phyloP scores from a whole-genome alignment of 2,113 vertebrate species.

The Haemorhous mexicanus region DNA sequence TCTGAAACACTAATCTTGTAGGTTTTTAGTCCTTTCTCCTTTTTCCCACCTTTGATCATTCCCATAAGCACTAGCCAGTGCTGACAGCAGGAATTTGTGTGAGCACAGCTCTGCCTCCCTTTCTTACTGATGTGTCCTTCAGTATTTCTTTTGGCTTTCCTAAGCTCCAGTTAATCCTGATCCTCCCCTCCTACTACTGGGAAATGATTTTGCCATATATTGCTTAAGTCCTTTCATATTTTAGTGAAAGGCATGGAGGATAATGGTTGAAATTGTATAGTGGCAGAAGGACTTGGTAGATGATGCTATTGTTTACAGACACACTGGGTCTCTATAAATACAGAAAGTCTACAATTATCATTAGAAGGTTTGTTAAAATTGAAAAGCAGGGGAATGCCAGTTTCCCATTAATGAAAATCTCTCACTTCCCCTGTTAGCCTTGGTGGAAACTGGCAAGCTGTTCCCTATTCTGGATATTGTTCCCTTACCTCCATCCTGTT shows the following conservation, averaged over 20 bases:
- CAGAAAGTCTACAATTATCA: slow-evolving; percentile 61
- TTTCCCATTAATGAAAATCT: slow-evolving; percentile 30
- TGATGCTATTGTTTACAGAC: slow-evolving; percentile 5
- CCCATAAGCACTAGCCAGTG: not conserved
- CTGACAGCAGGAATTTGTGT: not conserved
- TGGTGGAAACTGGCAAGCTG: slow-evolving; percentile 30
- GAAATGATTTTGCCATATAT: slow-evolving; percentile 15
- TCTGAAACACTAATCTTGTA: not conserved
- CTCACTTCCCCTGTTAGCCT: not conserved
- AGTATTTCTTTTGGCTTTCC: not conserved
- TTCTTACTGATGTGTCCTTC: not conserved
- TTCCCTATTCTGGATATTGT: not conserved
- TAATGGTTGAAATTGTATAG: slow-evolving; percentile 18
- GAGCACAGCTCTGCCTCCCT: not conserved
- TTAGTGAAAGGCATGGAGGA: slow-evolving; percentile 11
- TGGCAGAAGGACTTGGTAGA: slow-evolving; percentile 8
- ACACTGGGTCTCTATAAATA: slow-evolving; percentile 52
- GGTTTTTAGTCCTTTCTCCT: not conserved
- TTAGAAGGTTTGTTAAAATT: slow-evolving; percentile 66
- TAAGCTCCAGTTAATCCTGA: not conserved
- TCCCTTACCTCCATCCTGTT: slow-evolving; percentile 6
- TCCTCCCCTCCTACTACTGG: not conserved
- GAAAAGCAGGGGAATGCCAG: slow-evolving; percentile 48
- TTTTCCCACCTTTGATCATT: not conserved
- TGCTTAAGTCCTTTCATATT: slow-evolving; percentile 34